Conservation (phyloP, 2,888 invertebrate species). For the Leistus spinibarbis region DNA sequence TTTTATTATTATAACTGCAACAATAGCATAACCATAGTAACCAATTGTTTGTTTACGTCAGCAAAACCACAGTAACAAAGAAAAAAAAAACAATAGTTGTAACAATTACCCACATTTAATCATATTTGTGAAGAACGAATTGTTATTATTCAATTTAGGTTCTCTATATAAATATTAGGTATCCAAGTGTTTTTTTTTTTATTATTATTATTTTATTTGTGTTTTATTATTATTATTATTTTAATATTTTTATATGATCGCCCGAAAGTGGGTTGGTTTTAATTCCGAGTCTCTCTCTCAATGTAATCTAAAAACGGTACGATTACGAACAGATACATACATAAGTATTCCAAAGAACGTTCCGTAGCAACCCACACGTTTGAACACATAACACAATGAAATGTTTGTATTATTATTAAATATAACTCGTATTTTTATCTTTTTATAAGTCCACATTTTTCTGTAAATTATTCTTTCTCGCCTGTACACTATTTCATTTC, state of each 20-base stretch:
- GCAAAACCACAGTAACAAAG: conserved; percentile 49
- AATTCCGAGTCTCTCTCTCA: conserved; percentile 2
- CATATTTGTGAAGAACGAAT: conserved; percentile 55
- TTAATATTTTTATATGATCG: conserved; percentile 8
- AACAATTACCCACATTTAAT: conserved; percentile 58
- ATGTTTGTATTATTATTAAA: conserved; percentile 1
- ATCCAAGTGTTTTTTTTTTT: conserved; percentile 42
- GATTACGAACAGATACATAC: conserved; percentile 5
- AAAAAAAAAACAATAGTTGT: conserved; percentile 20
- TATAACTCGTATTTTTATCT: background rate
- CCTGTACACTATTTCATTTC: conserved; percentile 27
- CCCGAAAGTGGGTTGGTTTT: conserved; percentile 11
- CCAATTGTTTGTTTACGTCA: conserved; percentile 32
- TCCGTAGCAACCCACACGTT: background rate
- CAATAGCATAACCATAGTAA: conserved; percentile 38
- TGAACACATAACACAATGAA: background rate
- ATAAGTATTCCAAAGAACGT: conserved; percentile 32
- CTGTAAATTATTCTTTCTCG: conserved; percentile 35
- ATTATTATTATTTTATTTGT: conserved; percentile 43
- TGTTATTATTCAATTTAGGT: conserved; percentile 35
- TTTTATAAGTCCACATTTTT: conserved; percentile 22
- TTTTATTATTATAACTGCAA: conserved; percentile 26
- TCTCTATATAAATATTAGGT: conserved; percentile 10
- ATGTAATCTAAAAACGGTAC: background rate
- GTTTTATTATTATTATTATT: conserved; percentile 42